Conservation (phyloP, 2,113 vertebrate genomes). For the Laticauda laticaudata region DNA sequence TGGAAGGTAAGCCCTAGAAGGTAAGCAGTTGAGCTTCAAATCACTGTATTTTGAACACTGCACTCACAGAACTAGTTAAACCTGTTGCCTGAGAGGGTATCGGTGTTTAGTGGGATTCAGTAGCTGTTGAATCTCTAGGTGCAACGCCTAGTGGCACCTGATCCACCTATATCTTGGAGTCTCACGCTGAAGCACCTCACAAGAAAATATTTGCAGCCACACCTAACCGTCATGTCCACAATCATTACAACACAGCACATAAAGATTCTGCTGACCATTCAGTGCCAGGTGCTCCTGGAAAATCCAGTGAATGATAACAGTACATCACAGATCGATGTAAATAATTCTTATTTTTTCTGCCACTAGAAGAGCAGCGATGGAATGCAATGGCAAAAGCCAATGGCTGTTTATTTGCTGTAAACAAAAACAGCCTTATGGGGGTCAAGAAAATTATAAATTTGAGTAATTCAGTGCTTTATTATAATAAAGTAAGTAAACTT, state of each 20-base stretch:
- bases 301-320: neutral
- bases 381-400: neutral
- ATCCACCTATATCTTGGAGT: neutral
- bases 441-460: neutral
- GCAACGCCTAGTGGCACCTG: neutral
- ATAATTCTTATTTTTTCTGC: neutral
- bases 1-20: no score
- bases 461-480: neutral
- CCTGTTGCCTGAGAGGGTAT: neutral
- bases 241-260: neutral
- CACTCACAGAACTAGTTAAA: no score
- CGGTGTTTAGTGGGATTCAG: neutral
- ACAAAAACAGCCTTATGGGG: neutral
- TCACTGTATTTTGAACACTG: no score
- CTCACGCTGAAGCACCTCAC: neutral
- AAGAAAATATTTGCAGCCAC: neutral
- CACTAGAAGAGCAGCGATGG: neutral
- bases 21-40: no score
- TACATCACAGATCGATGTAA: neutral
- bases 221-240: neutral
- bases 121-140: neutral
- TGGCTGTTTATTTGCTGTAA: neutral
- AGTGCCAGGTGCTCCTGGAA: neutral
- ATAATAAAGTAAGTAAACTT: neutral
- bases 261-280: neutral